phyloP scores from a whole-genome alignment of 2,797 vertebrate genomes.

The Lepus oiostolus region DNA sequence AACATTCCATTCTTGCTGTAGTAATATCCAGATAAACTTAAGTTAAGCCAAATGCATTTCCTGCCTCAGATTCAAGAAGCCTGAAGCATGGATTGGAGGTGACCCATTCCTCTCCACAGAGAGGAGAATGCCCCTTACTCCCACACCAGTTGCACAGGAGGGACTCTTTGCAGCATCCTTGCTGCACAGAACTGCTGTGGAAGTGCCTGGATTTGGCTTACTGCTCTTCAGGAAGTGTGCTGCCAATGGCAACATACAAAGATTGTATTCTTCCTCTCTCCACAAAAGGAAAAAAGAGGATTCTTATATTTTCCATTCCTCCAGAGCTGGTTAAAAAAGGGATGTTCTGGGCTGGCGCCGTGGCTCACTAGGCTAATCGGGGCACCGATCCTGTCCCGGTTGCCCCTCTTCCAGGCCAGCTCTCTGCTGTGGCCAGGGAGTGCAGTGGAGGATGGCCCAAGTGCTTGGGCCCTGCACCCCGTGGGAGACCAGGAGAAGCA shows the following conservation, averaged over 20 bases:
- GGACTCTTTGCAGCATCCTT: fast-evolving
- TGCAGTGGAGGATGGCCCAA: too few species aligned
- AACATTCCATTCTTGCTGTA: not conserved
- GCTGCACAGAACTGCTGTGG: fast-evolving
- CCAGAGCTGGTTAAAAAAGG: not conserved
- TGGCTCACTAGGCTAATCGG: too few species aligned
- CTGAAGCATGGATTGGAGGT: not conserved
- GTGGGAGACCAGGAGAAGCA: too few species aligned
- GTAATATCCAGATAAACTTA: not conserved
- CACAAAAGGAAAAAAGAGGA: fast-evolving
- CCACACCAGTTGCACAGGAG: fast-evolving
- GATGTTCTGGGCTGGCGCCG: too few species aligned
- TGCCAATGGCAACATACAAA: not conserved
- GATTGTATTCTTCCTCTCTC: not conserved
- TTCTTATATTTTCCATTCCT: not conserved
- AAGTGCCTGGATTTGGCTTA: not conserved
- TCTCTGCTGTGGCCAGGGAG: too few species aligned
- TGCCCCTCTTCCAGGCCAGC: too few species aligned
- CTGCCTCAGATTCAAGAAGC: not conserved
- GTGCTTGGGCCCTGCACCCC: too few species aligned
- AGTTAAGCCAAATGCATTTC: not conserved
- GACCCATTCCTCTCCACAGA: not conserved
- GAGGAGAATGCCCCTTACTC: too few species aligned
- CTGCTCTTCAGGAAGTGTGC: not conserved
- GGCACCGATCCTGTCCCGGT: too few species aligned